A percentile compares a stretch with the other conserved stretches of the same genome.
phyloP scores from a whole-genome alignment of 2,797 vertebrate genomes.

The Apogon hyalosoma region DNA sequence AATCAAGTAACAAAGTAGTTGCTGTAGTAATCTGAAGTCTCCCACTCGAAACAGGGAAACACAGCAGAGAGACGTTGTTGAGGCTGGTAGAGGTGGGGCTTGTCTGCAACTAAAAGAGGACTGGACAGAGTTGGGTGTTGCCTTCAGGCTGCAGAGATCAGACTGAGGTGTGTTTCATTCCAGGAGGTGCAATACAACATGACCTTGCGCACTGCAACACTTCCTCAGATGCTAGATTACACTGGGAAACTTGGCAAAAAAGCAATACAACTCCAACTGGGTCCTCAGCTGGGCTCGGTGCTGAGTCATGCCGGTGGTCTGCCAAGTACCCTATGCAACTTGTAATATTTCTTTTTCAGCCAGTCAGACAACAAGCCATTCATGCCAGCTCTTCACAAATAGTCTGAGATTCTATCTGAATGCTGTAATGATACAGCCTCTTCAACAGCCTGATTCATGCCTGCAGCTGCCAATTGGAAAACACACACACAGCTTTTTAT shows the following conservation, averaged over 20 bases:
- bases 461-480: constrained; percentile 48
- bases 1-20: constrained; percentile 16
- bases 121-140: constrained; percentile 51
- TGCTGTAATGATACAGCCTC: constrained; percentile 59
- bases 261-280: constrained; percentile 6
- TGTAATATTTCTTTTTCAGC: constrained; percentile 29
- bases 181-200: constrained; percentile 47
- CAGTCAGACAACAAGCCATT: constrained; percentile 28
- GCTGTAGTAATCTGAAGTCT: constrained; percentile 36
- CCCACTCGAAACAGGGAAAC: constrained; percentile 21
- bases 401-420: constrained; percentile 52
- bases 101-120: constrained; percentile 39
- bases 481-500: constrained; percentile 55
- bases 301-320: constrained; percentile 41
- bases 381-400: constrained; percentile 41
- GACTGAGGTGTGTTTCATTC: constrained; percentile 62
- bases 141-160: constrained; percentile 59
- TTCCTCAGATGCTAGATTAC: constrained; percentile 34
- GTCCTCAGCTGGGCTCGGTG: constrained; percentile 34
- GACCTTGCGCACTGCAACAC: constrained; percentile 30
- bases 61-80: constrained; percentile 54
- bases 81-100: constrained; percentile 40
- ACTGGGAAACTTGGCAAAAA: constrained; percentile 26
- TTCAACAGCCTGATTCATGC: constrained; percentile 59
- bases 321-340: constrained; percentile 38